Conservation (phyloP, 2,113 vertebrate species). For the Chaetops frenatus region DNA sequence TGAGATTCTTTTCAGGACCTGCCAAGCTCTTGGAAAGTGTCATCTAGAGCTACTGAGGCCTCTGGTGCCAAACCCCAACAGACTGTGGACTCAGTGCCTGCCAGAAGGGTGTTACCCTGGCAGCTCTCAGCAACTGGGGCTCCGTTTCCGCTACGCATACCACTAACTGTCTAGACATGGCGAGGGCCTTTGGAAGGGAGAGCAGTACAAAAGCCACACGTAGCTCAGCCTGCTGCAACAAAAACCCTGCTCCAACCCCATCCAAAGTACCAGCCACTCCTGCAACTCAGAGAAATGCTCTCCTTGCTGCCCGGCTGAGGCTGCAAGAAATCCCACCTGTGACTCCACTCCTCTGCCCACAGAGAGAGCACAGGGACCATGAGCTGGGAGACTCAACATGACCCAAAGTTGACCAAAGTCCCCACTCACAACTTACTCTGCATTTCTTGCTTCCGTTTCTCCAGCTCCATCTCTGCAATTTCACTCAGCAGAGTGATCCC, state of each 20-base stretch:
- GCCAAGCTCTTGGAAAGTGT: constrained; percentile 48
- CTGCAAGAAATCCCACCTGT: not conserved
- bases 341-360: not conserved
- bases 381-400: not conserved
- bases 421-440: constrained; percentile 59
- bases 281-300: not conserved
- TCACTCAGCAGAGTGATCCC: constrained; percentile 94
- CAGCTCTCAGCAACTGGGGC: constrained; percentile 7
- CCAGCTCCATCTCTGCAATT: constrained; percentile 86
- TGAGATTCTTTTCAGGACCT: constrained; percentile 43
- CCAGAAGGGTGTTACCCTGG: constrained; percentile 60
- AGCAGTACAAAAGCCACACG: constrained; percentile 29
- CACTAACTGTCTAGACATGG: constrained; percentile 48
- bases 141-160: not conserved
- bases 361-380: not conserved
- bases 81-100: constrained; percentile 16
- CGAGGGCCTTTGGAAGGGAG: constrained; percentile 29
- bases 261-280: not conserved
- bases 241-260: not conserved
- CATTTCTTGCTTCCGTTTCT: constrained; percentile 73
- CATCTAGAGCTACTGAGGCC: constrained; percentile 29
- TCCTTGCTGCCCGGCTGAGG: not conserved
- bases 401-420: not conserved
- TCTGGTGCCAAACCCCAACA: constrained; percentile 28
- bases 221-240: constrained; percentile 2